Conservation (phyloP, 1,140 invertebrate species). For the Bombus picipes region DNA sequence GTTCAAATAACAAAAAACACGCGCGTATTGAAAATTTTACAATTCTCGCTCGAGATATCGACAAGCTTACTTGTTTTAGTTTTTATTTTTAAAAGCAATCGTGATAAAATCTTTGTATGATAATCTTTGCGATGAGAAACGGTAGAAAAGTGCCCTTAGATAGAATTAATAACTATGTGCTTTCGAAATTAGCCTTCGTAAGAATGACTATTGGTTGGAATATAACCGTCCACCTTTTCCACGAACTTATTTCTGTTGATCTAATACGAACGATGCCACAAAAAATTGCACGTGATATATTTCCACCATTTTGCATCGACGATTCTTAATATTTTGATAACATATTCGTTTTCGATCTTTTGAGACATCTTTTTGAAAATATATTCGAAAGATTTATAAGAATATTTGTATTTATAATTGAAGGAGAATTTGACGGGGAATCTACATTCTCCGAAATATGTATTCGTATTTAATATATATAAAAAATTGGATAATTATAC, state of each 20-base stretch:
- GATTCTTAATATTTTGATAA: background rate
- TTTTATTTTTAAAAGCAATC: too few species aligned
- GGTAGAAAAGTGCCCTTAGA: constrained; percentile 80
- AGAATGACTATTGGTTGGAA: constrained; percentile 24
- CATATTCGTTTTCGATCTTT: constrained; percentile 1
- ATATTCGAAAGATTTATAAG: background rate
- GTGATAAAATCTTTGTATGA: constrained; percentile 3
- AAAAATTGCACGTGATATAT: background rate
- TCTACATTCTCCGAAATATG: background rate
- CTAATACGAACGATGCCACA: background rate
- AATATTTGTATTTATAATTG: background rate
- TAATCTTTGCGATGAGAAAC: constrained; percentile 27
- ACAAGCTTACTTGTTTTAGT: background rate
- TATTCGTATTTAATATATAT: background rate
- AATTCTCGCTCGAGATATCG: background rate
- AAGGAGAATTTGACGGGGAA: background rate
- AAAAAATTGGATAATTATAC: background rate
- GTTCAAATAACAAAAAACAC: background rate
- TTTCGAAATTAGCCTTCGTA: constrained; percentile 71
- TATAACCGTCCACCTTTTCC: constrained; percentile 28
- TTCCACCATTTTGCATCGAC: background rate
- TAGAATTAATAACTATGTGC: constrained; percentile 72
- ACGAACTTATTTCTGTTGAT: background rate
- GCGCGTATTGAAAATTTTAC: background rate
- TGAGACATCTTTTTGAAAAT: background rate